Evolutionary conservation across 2,797 vertebrate species (phyloP), one percentile per base, ranked within the genome.

Genomic region (Salmo trutta): DNA sequence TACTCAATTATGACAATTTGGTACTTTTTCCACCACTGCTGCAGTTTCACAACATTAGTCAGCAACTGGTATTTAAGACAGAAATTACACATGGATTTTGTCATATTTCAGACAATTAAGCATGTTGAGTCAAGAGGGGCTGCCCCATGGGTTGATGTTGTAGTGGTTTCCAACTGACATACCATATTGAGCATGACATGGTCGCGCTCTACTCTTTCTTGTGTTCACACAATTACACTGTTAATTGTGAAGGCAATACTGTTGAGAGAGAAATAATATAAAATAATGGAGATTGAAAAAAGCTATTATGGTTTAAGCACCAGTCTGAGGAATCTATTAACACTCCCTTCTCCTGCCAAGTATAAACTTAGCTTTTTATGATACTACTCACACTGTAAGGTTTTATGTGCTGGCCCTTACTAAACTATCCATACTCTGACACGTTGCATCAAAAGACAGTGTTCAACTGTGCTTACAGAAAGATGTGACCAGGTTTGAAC

Each of bases 291-390:
- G 64, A 59, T 52, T 36, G 62, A 67, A 54, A 47, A 54, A 54
- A 72, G 21, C 62, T 51, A 76, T 71, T 72, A 73, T 14, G 52
- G 21, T 51, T 52, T 29, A 59, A 68, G 64, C 69, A 56, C 31
- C 69, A 47, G 62, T 72, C 64, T 68, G n/a, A 76, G 29, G 70
- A 41, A 64, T 54, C 74, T 65, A 76, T 76, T 80, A 80, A 65
- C 64, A 51, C 64, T 47, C 27, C 65, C 19, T 65, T 64, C 52
- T 71, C 36, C 69, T 76, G 70, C 51, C 62, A 68, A 51, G 36
- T 21, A n/a, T 24, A 71, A 15, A 51, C 69, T 14, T 47, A 36
- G 41, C 41, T 12, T 47, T 71, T 3, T 27, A 71, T 52, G 5
- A 71, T n/a, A 24, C 36, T 4, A 7, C 17, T n/a, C 8, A 47